Evolutionary conservation across 2,797 vertebrate genomes (phyloP), one percentile per base, ranked within the genome.

Genomic region (Scyliorhinus canicula): DNA sequence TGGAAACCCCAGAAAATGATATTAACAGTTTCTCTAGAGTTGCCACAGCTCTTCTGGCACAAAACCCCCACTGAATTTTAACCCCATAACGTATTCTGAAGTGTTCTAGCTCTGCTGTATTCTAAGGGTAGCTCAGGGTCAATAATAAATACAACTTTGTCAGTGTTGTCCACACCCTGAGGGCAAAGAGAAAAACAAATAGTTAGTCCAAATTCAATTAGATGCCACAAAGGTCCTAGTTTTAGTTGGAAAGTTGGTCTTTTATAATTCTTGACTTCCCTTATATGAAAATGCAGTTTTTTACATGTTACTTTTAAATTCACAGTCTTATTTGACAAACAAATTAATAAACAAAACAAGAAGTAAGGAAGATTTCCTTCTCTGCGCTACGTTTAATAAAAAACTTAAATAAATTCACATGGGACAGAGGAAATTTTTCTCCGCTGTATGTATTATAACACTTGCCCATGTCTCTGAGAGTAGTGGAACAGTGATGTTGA

Each of bases 401-500:
- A 90, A 71, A 82, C 88, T 71, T 90, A 95, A 71, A 93, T 95
- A 52, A 11, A 88, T 93, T 95, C 93, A 65, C 69, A 63, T 65
- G 77, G 40, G 65, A n/a, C 19, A 60, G 57, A 24, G 21, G n/a
- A 65, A n/a, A n/a, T 63, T 1, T 91, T 63, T 65, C 8, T 28
- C 21, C 60, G 26, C 19, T 26, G 28, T 79, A 95, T 40, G 2
- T 67, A 93, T 90, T n/a, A 26, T 21, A 63, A 14, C 82, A 95
- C 97, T 97, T 97, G 98, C 99, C n/a, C 99, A 97, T 99, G 98
- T 96, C n/a, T 97, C 97, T 63, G 97, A 96, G 50, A 96, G 97
- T 9, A 99, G 97, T 3, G 98, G 98, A 95, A 97, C 97, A 26
- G 99, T 99, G 97, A 99, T 97, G 47, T 99, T 99, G 97, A 98